Evolutionary conservation across 2,888 invertebrate genomes (phyloP).

Genomic region (Labia minor): DNA sequence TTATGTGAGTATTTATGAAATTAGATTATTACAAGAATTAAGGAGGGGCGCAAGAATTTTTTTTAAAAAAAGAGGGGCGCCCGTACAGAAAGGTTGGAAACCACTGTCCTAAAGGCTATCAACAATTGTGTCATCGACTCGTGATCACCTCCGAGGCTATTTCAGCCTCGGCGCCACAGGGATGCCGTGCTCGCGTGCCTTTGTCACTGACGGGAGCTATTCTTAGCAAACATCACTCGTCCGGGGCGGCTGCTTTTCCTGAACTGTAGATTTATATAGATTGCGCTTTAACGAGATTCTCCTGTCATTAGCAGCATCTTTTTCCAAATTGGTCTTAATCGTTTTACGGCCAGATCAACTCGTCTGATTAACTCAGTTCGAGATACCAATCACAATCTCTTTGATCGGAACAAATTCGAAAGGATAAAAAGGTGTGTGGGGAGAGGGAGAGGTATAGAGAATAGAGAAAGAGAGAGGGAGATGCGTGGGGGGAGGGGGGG

Average conservation of each 20-base stretch:
- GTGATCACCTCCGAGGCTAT: neutral
- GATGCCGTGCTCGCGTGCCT: neutral
- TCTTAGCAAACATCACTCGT: neutral
- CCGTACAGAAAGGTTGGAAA: too few relatives aligned
- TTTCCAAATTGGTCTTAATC: slow-evolving; percentile 3
- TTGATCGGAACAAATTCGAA: too few relatives aligned
- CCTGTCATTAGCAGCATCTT: neutral
- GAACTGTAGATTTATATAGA: slow-evolving; percentile 4
- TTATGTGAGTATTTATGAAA: too few relatives aligned
- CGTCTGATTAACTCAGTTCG: too few relatives aligned
- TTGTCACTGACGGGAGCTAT: neutral
- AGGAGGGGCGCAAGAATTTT: too few relatives aligned
- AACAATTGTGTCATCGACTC: neutral
- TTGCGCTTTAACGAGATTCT: neutral
- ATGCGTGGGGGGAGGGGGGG: too few relatives aligned
- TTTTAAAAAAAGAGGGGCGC: too few relatives aligned
- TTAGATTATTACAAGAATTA: too few relatives aligned
- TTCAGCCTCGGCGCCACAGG: neutral
- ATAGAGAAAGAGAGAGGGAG: too few relatives aligned
- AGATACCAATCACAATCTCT: too few relatives aligned
- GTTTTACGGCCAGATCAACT: neutral
- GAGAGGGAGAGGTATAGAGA: too few relatives aligned
- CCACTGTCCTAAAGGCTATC: neutral
- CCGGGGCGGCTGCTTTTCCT: neutral
- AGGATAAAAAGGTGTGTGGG: too few relatives aligned